Base-by-base conservation (phyloP, 2,888 invertebrate genomes). In the Drosophila silvestris region DNA sequence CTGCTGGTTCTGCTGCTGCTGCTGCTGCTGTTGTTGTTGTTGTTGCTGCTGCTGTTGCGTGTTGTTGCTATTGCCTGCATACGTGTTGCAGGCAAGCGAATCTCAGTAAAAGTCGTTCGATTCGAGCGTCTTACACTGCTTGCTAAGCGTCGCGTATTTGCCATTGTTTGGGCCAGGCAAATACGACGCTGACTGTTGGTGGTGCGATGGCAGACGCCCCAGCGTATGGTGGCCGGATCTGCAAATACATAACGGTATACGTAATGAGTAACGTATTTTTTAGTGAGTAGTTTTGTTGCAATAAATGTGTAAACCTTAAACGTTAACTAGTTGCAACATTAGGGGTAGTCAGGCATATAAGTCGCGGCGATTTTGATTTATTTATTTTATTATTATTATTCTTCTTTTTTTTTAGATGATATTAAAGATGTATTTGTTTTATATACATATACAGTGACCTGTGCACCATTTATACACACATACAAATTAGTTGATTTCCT, bases 61-160 rank as follows among this genome's bases (percentile, higher is more conserved):
- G 82, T 85, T 88, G 90, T 91, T 91, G 89, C 90, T 92, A 91
- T 91, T 93, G 93, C 93, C 93, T 93, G 93, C 93, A 93, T 92
- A 92, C 81, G 92, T 85, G 83, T 94, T 95, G 96, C 96, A 94
- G 94, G 94, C 94, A 93, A 93, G 93, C 93, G 94, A 94, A 94
- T 97, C 97, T 97, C 97, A 98, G 97, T 98, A 98, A 95, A 98
- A 98, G 94, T 98, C 98, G 92, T 96, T 97, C 90, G 97, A 96
- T 95, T 98, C 98, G 67, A 98, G 95, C 91, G 98, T 98, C 95
- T 98, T 98, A 96, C 98, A 98, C 95, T 98, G 97, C 95, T 97
- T 97, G 96, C 97, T 97, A 94, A 98, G 95, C 94, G 98, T 98
- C 94, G 97, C 97, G 95, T 97, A 98, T 96, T 98, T 97, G 92